A percentile compares a stretch with the other conserved stretches of the same genome.
These are phyloP conservation scores for Romanogobio albipinnatus DNA, from an alignment of 2,113 vertebrate species.

Conservation along the genomic window DNA sequence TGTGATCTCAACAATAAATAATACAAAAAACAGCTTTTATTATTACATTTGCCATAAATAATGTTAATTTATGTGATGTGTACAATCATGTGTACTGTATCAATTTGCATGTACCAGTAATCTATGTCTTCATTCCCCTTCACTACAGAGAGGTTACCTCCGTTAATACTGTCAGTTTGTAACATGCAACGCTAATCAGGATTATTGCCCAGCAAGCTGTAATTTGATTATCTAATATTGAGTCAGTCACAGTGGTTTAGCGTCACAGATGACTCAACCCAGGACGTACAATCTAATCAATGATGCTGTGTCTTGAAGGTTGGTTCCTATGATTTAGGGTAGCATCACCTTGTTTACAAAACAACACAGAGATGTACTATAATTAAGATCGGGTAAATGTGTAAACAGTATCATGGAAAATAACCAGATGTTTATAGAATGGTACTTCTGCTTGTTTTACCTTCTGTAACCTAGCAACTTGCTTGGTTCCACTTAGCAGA, in stretches of 20 bases:
- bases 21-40: background rate
- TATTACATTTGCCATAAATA: too few species aligned
- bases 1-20: background rate
- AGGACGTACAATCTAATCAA: slow-evolving; percentile 20
- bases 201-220: slow-evolving; percentile 21
- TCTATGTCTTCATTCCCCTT: background rate
- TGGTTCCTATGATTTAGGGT: slow-evolving; percentile 15
- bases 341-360: slow-evolving; percentile 22
- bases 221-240: slow-evolving; percentile 37
- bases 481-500: background rate
- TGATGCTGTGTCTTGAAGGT: background rate
- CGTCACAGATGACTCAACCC: slow-evolving; percentile 31
- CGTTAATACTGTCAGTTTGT: slow-evolving; percentile 31
- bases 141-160: slow-evolving; percentile 9
- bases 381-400: background rate
- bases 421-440: background rate
- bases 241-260: slow-evolving; percentile 23
- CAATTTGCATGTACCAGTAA: background rate
- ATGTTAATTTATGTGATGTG: too few species aligned
- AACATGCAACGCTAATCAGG: slow-evolving; percentile 27
- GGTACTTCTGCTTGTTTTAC: background rate
- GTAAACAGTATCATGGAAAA: background rate
- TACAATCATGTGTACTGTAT: background rate
- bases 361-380: background rate
- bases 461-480: background rate